A percentile compares a stretch with the other conserved stretches of the same genome.
phyloP scores from a whole-genome alignment of 1,140 invertebrate species.

The Aphis craccivora region DNA sequence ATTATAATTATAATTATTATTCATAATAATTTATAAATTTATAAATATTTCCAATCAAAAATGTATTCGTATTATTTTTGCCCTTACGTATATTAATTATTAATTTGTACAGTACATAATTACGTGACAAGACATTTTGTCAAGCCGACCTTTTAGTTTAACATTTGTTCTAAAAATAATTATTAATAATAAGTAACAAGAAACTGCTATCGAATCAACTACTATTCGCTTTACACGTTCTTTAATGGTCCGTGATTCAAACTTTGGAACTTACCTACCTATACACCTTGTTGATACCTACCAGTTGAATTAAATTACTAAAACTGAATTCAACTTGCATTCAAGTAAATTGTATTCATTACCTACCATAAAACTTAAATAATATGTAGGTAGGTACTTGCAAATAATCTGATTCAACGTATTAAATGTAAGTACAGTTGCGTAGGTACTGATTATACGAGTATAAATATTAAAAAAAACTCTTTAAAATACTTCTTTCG shows the following conservation, averaged over 20 bases:
- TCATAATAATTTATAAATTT: no score
- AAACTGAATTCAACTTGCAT: neutral
- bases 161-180: constrained; percentile 2
- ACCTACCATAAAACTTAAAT: neutral
- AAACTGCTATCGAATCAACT: neutral
- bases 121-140: neutral
- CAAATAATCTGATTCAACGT: neutral
- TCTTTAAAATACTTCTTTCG: neutral
- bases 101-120: neutral
- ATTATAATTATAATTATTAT: no score
- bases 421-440: neutral
- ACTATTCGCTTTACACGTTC: neutral
- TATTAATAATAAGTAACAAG: neutral
- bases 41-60: neutral
- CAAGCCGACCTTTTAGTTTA: neutral
- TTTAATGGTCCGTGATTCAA: neutral
- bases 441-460: neutral
- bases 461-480: neutral
- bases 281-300: neutral
- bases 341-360: constrained; percentile 2
- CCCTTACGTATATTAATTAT: neutral
- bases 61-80: neutral
- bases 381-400: neutral
- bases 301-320: neutral
- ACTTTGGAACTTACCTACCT: neutral